Evolutionary conservation across 2,888 invertebrate species (phyloP).

Genomic region (Mamestra brassicae): DNA sequence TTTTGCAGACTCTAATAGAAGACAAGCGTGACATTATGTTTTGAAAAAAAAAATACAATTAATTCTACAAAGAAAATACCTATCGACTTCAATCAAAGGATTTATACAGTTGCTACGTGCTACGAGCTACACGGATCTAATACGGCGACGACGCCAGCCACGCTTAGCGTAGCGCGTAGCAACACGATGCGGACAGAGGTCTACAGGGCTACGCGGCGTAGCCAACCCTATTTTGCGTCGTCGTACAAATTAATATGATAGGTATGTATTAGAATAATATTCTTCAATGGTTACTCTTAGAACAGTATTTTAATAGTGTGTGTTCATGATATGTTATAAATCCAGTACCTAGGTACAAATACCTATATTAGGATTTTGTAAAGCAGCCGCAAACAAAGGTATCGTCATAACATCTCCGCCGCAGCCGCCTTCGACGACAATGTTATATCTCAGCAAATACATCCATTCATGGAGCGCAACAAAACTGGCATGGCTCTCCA

Average conservation of each 20-base stretch:
- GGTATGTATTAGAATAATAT: neutral
- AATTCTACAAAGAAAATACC: neutral
- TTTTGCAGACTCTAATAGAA: neutral
- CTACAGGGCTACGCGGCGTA: neutral
- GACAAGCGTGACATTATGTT: neutral
- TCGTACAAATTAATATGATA: neutral
- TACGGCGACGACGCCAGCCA: constrained; percentile 18
- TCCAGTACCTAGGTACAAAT: too few species aligned
- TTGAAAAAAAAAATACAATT: neutral
- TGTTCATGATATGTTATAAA: too few species aligned
- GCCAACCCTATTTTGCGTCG: neutral
- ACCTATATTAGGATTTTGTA: too few species aligned
- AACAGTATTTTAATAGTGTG: too few species aligned
- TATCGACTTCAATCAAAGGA: neutral
- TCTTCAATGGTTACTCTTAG: too few species aligned
- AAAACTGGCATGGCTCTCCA: too few species aligned
- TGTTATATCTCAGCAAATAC: too few species aligned
- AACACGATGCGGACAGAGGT: neutral
- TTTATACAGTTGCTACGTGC: constrained; percentile 18
- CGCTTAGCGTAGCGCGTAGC: neutral
- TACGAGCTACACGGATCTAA: neutral
- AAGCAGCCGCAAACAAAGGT: too few species aligned
- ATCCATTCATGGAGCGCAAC: too few species aligned
- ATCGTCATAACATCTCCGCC: too few species aligned
- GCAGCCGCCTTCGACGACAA: too few species aligned